Percentiles rank a stretch among this genome's conserved stretches.
phyloP scores from a whole-genome alignment of 2,113 vertebrate species.

The Regulus satrapa region DNA sequence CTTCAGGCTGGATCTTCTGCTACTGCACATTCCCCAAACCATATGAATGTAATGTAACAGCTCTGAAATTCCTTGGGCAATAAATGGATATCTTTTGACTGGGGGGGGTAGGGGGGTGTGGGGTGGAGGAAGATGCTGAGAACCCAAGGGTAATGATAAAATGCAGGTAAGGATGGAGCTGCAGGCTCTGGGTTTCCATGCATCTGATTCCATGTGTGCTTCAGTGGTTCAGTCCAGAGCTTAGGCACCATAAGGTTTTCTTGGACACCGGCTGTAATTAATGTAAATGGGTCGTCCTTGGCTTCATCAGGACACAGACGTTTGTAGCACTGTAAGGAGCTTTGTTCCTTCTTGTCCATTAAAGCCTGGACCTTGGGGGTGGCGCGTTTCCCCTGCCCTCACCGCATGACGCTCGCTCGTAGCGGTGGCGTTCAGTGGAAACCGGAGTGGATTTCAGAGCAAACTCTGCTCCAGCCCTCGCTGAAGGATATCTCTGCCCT shows the following conservation, averaged over 20 bases:
- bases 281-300: not conserved
- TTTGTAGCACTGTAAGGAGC: not conserved
- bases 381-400: not conserved
- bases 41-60: not conserved
- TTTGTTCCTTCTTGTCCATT: not conserved
- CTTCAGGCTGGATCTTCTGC: not conserved
- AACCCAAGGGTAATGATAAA: not conserved
- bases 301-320: not conserved
- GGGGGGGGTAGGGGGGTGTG: no score
- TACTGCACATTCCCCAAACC: not conserved
- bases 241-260: not conserved
- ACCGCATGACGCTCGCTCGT: fast-evolving
- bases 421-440: not conserved
- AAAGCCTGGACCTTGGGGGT: not conserved
- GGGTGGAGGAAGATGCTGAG: not conserved
- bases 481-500: not conserved
- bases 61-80: not conserved
- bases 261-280: not conserved
- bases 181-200: not conserved
- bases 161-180: not conserved
- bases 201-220: not conserved
- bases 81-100: not conserved
- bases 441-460: fast-evolving
- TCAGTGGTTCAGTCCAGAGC: not conserved
- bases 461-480: not conserved